Evolutionary conservation across 2,888 invertebrate genomes (phyloP).

Genomic region (Tipula lateralis): DNA sequence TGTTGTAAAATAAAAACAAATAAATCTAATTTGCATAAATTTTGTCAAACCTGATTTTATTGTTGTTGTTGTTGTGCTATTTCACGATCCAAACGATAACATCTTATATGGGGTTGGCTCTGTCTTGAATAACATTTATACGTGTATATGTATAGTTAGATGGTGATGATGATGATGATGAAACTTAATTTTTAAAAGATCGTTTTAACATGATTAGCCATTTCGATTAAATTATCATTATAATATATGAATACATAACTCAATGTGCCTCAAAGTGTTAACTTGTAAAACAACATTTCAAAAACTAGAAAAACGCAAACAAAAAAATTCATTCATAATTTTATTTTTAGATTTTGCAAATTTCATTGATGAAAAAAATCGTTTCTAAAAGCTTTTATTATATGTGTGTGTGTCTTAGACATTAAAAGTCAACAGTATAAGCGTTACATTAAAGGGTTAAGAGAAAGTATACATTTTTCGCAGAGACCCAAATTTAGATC

Average conservation of each 20-base stretch:
- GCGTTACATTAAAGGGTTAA: too few relatives aligned
- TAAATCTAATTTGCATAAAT: constrained; percentile 24
- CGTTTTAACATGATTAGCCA: constrained; percentile 5
- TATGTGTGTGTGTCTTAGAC: background rate
- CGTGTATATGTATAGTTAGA: background rate
- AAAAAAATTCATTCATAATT: background rate
- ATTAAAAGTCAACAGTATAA: too few relatives aligned
- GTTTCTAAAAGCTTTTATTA: background rate
- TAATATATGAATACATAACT: background rate
- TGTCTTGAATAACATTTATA: background rate
- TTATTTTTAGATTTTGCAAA: constrained; percentile 11
- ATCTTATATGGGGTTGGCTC: background rate
- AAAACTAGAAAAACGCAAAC: background rate
- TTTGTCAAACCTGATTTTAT: constrained; percentile 11
- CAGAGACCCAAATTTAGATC: too few relatives aligned
- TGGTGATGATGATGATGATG: background rate
- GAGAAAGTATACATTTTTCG: too few relatives aligned
- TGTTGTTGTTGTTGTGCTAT: background rate
- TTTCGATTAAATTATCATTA: background rate
- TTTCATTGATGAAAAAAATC: background rate
- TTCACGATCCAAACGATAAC: background rate
- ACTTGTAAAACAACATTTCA: background rate
- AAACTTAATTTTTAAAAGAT: background rate
- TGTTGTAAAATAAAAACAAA: constrained; percentile 24
- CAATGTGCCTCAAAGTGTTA: background rate